A percentile compares a stretch with the other conserved stretches of the same genome.
These are phyloP conservation scores for Crenichthys baileyi DNA, from an alignment of 2,797 vertebrate genomes.

Conservation along the genomic window DNA sequence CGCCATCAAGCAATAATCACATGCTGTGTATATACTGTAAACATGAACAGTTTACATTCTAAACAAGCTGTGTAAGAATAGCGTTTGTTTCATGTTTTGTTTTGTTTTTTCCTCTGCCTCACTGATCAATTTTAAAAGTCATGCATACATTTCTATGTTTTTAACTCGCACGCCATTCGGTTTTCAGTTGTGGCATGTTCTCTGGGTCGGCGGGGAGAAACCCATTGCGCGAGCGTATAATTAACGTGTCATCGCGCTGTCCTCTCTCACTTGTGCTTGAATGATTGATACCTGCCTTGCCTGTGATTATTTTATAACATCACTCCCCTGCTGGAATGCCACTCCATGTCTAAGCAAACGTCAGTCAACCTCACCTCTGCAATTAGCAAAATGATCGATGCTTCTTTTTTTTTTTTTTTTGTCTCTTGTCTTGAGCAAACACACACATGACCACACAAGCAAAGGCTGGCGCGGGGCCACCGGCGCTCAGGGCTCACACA, in stretches of 20 bases:
- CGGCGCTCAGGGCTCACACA: constrained; percentile 24
- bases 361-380: constrained; percentile 77
- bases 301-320: constrained; percentile 83
- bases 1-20: constrained; percentile 7
- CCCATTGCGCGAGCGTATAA: constrained; percentile 76
- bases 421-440: constrained; percentile 61
- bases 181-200: constrained; percentile 74
- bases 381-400: constrained; percentile 80
- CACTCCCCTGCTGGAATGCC: constrained; percentile 72
- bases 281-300: constrained; percentile 76
- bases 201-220: constrained; percentile 72
- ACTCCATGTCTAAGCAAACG: constrained; percentile 60
- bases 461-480: constrained; percentile 46
- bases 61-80: constrained; percentile 18
- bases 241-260: constrained; percentile 76
- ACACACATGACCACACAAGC: constrained; percentile 63
- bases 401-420: not conserved
- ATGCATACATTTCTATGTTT: not conserved
- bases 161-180: not conserved
- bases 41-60: constrained; percentile 26
- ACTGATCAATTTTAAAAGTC: not conserved
- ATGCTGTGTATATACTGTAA: constrained; percentile 28
- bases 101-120: not conserved
- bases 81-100: not conserved
- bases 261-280: constrained; percentile 60